phyloP scores from a whole-genome alignment of 2,888 invertebrate genomes.

The Acanthosepion pharaonis region DNA sequence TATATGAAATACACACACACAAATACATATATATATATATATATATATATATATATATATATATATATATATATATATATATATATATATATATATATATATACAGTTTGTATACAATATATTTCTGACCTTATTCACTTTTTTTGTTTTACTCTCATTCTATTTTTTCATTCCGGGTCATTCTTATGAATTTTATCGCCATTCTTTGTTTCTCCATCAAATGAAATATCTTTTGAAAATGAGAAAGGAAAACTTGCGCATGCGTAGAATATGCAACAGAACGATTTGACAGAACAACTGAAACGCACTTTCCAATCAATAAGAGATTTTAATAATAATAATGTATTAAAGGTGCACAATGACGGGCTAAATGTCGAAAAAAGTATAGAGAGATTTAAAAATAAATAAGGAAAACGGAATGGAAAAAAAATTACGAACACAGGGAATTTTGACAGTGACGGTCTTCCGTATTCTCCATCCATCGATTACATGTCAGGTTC shows the following conservation, averaged over 20 bases:
- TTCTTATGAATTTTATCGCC: background rate
- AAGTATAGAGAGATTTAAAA: background rate
- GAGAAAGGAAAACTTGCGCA: background rate
- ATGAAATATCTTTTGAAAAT: background rate
- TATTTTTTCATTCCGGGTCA: background rate
- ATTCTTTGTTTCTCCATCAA: background rate
- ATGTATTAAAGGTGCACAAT: slow-evolving; percentile 33
- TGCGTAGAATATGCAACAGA: background rate
- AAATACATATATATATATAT: no score
- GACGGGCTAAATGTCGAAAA: slow-evolving; percentile 9
- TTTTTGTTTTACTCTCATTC: background rate
- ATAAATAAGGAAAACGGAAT: background rate
- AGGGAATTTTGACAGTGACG: slow-evolving; percentile 3
- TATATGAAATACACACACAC: no score
- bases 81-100: background rate
- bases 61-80: no score
- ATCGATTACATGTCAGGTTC: background rate
- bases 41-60: no score
- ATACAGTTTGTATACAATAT: background rate
- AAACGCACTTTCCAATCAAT: background rate
- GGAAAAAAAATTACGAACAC: background rate
- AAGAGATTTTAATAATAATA: background rate
- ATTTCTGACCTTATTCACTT: background rate
- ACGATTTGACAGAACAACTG: slow-evolving; percentile 9
- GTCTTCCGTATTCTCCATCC: background rate